Conservation (phyloP, 2,797 vertebrate species). For the Pitangus sulphuratus region DNA sequence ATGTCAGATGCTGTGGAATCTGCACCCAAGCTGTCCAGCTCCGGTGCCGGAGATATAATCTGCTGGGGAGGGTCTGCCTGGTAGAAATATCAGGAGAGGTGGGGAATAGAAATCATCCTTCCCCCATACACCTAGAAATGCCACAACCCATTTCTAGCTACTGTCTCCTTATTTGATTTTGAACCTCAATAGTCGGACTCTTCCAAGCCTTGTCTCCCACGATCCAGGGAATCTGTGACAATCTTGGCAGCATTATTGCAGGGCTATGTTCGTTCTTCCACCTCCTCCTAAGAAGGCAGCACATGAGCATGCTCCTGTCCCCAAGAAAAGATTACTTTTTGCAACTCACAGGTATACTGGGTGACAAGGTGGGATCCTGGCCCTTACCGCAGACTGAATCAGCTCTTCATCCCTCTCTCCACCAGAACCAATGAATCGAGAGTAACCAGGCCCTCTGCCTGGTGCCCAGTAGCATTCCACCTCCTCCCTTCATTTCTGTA, state of each 20-base stretch:
- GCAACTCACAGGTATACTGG: not conserved
- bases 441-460: not conserved
- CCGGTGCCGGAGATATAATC: not conserved
- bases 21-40: not conserved
- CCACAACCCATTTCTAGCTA: not conserved
- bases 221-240: not conserved
- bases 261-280: conserved; percentile 4
- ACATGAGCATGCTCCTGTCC: not conserved
- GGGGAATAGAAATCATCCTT: not conserved
- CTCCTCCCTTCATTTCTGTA: not conserved
- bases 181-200: not conserved
- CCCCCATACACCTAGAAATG: not conserved
- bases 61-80: not conserved
- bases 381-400: not conserved
- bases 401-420: not conserved
- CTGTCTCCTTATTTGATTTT: not conserved
- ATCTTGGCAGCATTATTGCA: conserved; percentile 26
- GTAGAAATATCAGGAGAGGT: not conserved
- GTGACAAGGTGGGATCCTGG: not conserved
- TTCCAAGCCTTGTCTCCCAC: conserved; percentile 23
- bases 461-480: not conserved
- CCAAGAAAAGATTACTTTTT: not conserved
- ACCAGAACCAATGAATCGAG: not conserved
- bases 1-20: not conserved
- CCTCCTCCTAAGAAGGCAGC: not conserved